Conservation (phyloP, 2,888 invertebrate species). For the Aricia artaxerxes region DNA sequence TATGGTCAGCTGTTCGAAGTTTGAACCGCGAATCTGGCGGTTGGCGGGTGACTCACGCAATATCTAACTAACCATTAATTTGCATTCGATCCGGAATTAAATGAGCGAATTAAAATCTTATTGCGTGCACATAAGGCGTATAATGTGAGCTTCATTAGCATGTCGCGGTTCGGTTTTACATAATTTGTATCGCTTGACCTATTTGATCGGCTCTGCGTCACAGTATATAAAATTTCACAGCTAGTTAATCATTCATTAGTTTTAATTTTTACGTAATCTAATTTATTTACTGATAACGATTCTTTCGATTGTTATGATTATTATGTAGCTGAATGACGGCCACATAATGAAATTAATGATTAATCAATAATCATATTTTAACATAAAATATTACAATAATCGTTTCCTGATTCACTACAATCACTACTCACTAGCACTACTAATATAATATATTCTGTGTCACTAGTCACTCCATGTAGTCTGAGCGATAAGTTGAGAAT, state of each 20-base stretch:
- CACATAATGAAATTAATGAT: no score
- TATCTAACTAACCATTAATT: constrained; percentile 26
- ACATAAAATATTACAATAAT: no score
- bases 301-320: no score
- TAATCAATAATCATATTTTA: no score
- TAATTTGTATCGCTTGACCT: constrained; percentile 65
- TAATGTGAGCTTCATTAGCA: neutral
- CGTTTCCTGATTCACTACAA: no score
- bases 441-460: no score
- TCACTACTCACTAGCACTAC: no score
- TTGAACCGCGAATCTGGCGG: constrained; percentile 43
- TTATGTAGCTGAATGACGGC: no score
- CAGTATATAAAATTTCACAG: constrained; percentile 39
- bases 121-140: neutral
- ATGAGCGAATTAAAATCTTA: constrained; percentile 32
- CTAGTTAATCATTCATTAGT: constrained; percentile 37
- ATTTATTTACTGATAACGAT: no score
- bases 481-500: no score
- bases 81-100: neutral
- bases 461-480: no score
- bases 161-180: constrained; percentile 46
- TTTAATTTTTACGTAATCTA: neutral
- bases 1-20: constrained; percentile 36
- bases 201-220: constrained; percentile 50
- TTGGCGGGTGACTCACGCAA: constrained; percentile 55